Base-by-base conservation (phyloP, 2,797 vertebrate genomes). In the Xenentodon cancila region DNA sequence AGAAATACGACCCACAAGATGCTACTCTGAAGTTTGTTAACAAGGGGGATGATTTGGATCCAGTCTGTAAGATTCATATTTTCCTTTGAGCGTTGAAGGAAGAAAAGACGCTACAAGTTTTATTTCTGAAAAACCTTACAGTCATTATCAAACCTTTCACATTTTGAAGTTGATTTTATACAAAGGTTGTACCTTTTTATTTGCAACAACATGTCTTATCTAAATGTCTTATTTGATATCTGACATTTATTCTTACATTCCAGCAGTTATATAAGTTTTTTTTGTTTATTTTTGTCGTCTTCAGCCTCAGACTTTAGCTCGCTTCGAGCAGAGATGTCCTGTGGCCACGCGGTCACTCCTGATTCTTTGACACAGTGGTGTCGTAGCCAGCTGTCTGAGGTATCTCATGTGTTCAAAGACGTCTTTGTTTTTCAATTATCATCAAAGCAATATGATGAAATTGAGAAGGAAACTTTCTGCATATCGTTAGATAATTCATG, bases 321-420 rank as follows among this genome's bases (percentile, higher is more conserved):
- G 22, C 69, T 81, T 18, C 67, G 74, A 47, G 87, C 88, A 12
- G 79, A 85, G 77, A 88, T 92, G 91, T 89, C 91, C 48, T 93
- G 91, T 42, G 89, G 89, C 1, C 92, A 93, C 16, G 91, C 85
- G 0, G 89, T 92, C 46, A 84, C 84, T 15, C 90, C 92, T 1
- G 56, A 90, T 2, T 84, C 86, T 17, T 79, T 93, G 0, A 92
- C 90, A 1, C 48, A 0, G 0, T 91, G 82, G 82, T 93, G 92
- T 67, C 75, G 77, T 0, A 76, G 68, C 40, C 76, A 76, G 9
- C 84, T 93, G 16, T 79, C 89, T 13, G 32, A 89, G 86, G 68
- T 71, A 0, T 12, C 15, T 13, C 9, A 0, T 30, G 30, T 30
- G 30, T 13, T 37, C 34, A 5, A 37, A 37, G 34, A 13, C 9